Conservation (phyloP, 2,797 vertebrate genomes). For the Decapterus maruadsi region DNA sequence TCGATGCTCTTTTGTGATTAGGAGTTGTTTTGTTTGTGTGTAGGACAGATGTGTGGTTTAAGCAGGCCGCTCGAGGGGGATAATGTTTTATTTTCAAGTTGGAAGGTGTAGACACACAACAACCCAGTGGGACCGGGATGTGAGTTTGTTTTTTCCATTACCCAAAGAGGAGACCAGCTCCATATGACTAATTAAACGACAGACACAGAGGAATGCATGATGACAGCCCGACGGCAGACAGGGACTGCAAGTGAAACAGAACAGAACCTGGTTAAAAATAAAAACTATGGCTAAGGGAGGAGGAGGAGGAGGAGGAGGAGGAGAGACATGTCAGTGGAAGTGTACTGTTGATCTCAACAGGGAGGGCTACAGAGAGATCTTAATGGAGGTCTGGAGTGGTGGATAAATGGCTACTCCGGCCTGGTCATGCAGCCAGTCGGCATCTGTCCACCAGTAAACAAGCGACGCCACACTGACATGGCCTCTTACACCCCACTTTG, state of each 20-base stretch:
- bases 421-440: slow-evolving; percentile 44
- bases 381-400: slow-evolving; percentile 63
- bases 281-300: slow-evolving; percentile 26
- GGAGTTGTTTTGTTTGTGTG: slow-evolving; percentile 54
- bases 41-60: slow-evolving; percentile 69
- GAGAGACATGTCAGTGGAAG: slow-evolving; percentile 27
- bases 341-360: slow-evolving; percentile 43
- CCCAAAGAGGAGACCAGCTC: slow-evolving; percentile 48
- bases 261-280: slow-evolving; percentile 57
- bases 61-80: slow-evolving; percentile 39
- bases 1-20: slow-evolving; percentile 49
- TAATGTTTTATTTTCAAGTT: slow-evolving; percentile 68
- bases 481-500: slow-evolving; percentile 63
- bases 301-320: slow-evolving; percentile 21
- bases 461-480: slow-evolving; percentile 44
- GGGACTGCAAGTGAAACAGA: slow-evolving; percentile 54
- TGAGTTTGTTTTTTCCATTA: slow-evolving; percentile 60
- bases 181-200: slow-evolving; percentile 71
- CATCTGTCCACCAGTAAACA: slow-evolving; percentile 61
- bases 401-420: slow-evolving; percentile 57
- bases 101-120: slow-evolving; percentile 63
- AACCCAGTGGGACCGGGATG: slow-evolving; percentile 47
- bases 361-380: slow-evolving; percentile 34
- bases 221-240: slow-evolving; percentile 56
- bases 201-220: slow-evolving; percentile 64